phyloP scores from a whole-genome alignment of 2,797 vertebrate species.

The Lithobates pipiens region DNA sequence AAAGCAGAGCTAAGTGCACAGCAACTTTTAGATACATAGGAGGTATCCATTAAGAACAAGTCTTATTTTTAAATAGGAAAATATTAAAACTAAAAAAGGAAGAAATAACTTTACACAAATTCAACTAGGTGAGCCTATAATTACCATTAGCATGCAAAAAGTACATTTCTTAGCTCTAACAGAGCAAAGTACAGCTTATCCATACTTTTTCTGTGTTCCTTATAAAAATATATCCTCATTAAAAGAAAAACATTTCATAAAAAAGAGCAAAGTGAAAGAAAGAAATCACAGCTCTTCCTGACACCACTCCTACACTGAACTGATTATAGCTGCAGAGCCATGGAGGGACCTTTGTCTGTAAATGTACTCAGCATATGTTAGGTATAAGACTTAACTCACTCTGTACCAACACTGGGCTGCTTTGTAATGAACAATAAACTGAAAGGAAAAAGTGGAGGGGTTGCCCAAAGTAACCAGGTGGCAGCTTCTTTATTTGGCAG shows the following conservation, averaged over 20 bases:
- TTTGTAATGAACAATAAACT: too few species aligned
- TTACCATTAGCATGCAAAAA: conserved; percentile 32
- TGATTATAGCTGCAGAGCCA: conserved; percentile 39
- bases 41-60: too few species aligned
- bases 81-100: neutral
- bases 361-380: conserved; percentile 10
- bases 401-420: neutral
- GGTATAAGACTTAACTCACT: conserved; percentile 4
- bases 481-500: too few species aligned
- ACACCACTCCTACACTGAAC: conserved; percentile 46
- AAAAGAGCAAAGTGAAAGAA: conserved; percentile 46
- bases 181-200: conserved; percentile 23
- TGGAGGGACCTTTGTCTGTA: conserved; percentile 41
- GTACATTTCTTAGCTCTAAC: conserved; percentile 27
- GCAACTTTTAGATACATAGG: too few species aligned
- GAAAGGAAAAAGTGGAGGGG: too few species aligned
- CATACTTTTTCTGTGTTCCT: conserved; percentile 13
- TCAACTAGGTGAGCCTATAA: neutral
- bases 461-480: too few species aligned
- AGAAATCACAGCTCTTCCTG: conserved; percentile 46
- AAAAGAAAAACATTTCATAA: conserved; percentile 40
- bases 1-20: too few species aligned
- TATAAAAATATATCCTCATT: conserved; percentile 37
- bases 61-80: too few species aligned
- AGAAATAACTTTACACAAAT: neutral